A percentile compares a stretch with the other conserved stretches of the same genome.
Conservation (phyloP, 37 sponge, comb jelly and placozoan species). For the Theonella swinhoei region DNA sequence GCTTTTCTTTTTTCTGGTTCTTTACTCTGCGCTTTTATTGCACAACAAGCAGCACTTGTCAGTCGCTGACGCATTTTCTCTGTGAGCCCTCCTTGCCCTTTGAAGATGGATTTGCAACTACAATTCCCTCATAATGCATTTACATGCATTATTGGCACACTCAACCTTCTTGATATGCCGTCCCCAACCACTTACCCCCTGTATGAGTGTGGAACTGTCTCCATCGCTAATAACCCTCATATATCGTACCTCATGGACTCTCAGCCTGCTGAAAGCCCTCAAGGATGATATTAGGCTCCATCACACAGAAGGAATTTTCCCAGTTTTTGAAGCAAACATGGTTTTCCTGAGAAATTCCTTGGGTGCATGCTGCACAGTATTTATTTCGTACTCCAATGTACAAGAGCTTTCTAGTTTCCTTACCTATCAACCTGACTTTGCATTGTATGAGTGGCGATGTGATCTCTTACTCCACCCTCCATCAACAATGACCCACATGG, state of each 20-base stretch:
- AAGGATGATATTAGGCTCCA: conserved; percentile 55
- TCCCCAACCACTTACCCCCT: conserved; percentile 38
- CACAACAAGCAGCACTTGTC: conserved; percentile 38
- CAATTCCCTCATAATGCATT: conserved; percentile 32
- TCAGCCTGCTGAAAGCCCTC: conserved; percentile 51
- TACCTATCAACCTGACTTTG: conserved; percentile 60
- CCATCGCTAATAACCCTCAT: conserved; percentile 33
- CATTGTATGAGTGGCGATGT: too few species aligned
- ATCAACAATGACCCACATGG: too few species aligned
- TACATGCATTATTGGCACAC: conserved; percentile 63
- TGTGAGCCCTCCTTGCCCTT: conserved; percentile 39
- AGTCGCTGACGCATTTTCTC: conserved; percentile 15
- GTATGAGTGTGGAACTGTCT: conserved; percentile 40
- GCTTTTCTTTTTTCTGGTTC: conserved; percentile 21
- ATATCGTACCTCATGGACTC: conserved; percentile 44
- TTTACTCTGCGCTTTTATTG: conserved; percentile 33
- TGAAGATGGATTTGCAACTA: conserved; percentile 49
- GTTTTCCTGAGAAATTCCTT: neutral
- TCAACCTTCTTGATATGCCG: conserved; percentile 38
- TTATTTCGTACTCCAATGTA: conserved; percentile 54
- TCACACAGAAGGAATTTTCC: conserved; percentile 31
- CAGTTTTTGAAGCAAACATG: conserved; percentile 41
- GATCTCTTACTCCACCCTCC: too few species aligned
- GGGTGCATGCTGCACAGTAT: conserved; percentile 36
- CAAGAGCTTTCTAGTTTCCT: conserved; percentile 35